A percentile compares a stretch with the other conserved stretches of the same genome.
Evolutionary conservation across 1,140 invertebrate genomes (phyloP).

Genomic region (Lasaia peninsularis): DNA sequence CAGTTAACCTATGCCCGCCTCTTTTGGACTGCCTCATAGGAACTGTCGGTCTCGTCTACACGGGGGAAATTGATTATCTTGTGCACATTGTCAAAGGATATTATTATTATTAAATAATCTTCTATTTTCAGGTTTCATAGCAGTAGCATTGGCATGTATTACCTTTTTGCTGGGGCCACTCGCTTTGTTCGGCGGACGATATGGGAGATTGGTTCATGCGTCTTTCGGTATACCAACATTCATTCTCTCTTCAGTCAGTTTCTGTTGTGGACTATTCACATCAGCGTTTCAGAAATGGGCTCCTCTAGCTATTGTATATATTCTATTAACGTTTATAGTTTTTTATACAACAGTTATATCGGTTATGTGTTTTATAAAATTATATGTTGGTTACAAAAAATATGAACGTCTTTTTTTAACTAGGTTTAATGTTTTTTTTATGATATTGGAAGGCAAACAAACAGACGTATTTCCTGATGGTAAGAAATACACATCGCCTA

Average conservation of each 20-base stretch:
- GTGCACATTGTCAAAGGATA: no score
- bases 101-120: no score
- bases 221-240: conserved; percentile 39
- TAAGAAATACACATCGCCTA: no score
- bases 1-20: no score
- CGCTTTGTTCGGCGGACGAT: conserved; percentile 22
- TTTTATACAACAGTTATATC: conserved; percentile 38
- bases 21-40: no score
- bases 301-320: conserved; percentile 15
- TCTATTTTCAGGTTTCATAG: conserved; percentile 32
- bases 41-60: no score
- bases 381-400: conserved; percentile 30
- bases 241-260: conserved; percentile 35
- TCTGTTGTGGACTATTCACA: conserved; percentile 31
- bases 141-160: conserved; percentile 22
- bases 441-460: no score
- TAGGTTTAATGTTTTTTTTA: no score
- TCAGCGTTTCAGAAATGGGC: conserved; percentile 32
- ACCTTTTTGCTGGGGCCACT: conserved; percentile 27
- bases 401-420: neutral
- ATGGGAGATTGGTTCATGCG: conserved; percentile 31
- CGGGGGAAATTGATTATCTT: no score
- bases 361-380: conserved; percentile 37
- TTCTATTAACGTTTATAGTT: conserved; percentile 34
- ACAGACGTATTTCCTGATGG: no score